phyloP scores from a whole-genome alignment of 2,797 vertebrate genomes.

The Sebastes oblongus region DNA sequence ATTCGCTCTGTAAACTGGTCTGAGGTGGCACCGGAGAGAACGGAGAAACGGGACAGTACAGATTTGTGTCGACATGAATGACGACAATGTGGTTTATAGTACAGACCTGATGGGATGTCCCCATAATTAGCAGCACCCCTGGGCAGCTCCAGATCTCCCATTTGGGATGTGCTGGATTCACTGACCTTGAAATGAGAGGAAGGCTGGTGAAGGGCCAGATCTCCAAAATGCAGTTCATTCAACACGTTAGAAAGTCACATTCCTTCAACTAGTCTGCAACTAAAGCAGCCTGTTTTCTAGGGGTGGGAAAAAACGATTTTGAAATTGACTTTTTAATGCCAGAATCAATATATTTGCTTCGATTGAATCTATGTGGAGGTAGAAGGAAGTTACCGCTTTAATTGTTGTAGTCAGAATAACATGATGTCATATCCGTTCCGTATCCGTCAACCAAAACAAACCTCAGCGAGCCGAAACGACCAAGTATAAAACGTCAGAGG shows the following conservation, averaged over 20 bases:
- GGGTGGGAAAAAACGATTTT: no score
- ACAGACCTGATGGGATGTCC: slow-evolving; percentile 37
- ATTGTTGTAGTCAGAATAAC: no score
- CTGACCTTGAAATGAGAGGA: slow-evolving; percentile 48
- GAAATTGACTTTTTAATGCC: no score
- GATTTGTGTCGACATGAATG: slow-evolving; percentile 38
- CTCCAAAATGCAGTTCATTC: not conserved
- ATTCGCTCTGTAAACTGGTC: not conserved
- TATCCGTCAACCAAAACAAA: no score
- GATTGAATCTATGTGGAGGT: no score
- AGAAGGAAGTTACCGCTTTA: no score
- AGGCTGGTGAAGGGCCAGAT: not conserved
- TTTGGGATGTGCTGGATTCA: slow-evolving; percentile 36
- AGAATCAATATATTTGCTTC: no score
- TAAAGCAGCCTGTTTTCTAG: not conserved
- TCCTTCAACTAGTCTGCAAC: not conserved
- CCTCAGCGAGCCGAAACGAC: no score
- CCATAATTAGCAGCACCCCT: slow-evolving; percentile 55
- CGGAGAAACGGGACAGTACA: not conserved
- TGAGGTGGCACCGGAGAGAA: not conserved
- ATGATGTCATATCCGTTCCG: no score
- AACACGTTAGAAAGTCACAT: not conserved
- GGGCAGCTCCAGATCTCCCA: slow-evolving; percentile 20
- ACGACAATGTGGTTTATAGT: slow-evolving; percentile 16
- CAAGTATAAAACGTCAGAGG: no score